These are phyloP conservation scores for Bos indicus DNA, from an alignment of 2,113 vertebrate species.

Conservation along the genomic window DNA sequence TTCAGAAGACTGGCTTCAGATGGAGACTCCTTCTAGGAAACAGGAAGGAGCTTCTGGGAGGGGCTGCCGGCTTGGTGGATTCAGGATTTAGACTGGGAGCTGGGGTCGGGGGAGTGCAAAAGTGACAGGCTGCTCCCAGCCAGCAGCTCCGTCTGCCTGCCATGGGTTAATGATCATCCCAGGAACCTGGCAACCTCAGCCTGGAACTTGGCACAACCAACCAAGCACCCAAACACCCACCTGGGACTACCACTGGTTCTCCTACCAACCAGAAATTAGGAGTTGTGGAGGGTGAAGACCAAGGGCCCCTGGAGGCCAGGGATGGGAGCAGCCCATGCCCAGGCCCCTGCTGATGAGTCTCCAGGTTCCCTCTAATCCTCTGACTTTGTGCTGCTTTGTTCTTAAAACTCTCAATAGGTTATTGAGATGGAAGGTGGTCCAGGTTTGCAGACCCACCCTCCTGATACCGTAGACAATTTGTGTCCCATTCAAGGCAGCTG, in stretches of 20 bases:
- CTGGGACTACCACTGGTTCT: slow-evolving; percentile 52
- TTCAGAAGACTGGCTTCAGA: neutral
- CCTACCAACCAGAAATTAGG: slow-evolving; percentile 55
- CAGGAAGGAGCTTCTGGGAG: neutral
- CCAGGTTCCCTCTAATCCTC: neutral
- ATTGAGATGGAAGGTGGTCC: neutral
- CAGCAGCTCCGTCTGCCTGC: neutral
- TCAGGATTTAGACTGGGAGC: neutral
- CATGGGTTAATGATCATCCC: slow-evolving; percentile 44
- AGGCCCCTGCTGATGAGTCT: neutral
- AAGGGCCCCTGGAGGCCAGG: slow-evolving; percentile 14
- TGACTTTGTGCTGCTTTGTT: neutral
- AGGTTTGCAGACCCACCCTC: neutral
- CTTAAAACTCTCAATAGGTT: neutral
- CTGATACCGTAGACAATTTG: neutral
- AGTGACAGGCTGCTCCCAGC: neutral
- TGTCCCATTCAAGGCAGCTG: neutral
- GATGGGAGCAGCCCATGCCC: neutral
- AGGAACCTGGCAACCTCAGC: slow-evolving; percentile 56
- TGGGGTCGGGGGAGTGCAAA: neutral
- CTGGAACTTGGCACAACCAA: slow-evolving; percentile 46
- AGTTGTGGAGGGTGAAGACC: slow-evolving; percentile 5
- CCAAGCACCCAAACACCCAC: slow-evolving; percentile 53
- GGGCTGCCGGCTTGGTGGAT: neutral
- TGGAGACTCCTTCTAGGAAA: slow-evolving; percentile 33